phyloP scores from a whole-genome alignment of 64 coral and sea anemone genomes.

The Astreopora myriophthalma region DNA sequence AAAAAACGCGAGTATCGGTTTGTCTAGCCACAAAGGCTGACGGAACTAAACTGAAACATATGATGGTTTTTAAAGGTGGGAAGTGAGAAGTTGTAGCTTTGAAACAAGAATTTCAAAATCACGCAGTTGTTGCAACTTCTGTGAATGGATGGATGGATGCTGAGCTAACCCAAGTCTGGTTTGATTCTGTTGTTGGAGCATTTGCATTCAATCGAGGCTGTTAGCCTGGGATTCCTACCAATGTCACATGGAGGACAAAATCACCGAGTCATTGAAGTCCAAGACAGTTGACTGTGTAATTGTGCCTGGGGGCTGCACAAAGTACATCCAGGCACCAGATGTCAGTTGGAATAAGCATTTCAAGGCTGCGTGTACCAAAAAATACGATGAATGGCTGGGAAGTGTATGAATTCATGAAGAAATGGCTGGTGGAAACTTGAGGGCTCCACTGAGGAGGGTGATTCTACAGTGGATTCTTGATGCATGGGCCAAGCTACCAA shows the following conservation, averaged over 20 bases:
- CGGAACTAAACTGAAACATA: slow-evolving; percentile 52
- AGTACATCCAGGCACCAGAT: not conserved
- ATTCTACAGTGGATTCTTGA: slow-evolving; percentile 48
- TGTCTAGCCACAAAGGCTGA: slow-evolving; percentile 3
- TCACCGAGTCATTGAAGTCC: too few relatives aligned
- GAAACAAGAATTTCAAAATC: too few relatives aligned
- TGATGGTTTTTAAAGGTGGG: not conserved
- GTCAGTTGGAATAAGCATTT: not conserved
- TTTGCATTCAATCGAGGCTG: not conserved
- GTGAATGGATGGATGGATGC: too few relatives aligned
- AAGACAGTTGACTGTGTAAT: not conserved
- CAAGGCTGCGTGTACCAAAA: not conserved
- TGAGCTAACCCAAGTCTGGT: too few relatives aligned
- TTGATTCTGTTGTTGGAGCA: too few relatives aligned
- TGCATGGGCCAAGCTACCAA: slow-evolving; percentile 48
- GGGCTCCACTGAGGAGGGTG: not conserved
- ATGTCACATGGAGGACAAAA: too few relatives aligned
- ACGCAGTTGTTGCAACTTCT: too few relatives aligned
- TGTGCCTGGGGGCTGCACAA: not conserved
- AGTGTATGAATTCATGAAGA: slow-evolving; percentile 7
- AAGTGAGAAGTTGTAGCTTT: too few relatives aligned
- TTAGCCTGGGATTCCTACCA: not conserved
- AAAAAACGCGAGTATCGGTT: not conserved
- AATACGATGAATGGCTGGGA: slow-evolving; percentile 15
- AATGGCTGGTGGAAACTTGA: not conserved